These are phyloP conservation scores for Paraescarpia echinospica DNA, from an alignment of 1,140 invertebrate genomes.

Conservation along the genomic window DNA sequence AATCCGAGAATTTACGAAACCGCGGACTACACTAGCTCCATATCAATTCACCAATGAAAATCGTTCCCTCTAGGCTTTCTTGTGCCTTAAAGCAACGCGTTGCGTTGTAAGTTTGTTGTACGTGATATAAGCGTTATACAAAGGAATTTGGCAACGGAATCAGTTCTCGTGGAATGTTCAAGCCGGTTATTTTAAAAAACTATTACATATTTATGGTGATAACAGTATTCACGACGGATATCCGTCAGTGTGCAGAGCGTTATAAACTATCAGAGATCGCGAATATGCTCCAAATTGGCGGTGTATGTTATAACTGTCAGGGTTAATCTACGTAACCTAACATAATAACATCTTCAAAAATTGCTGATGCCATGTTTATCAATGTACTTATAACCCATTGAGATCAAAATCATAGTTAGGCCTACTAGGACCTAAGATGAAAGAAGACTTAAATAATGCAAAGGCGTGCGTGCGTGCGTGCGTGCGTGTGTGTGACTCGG, in stretches of 20 bases:
- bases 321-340: too few relatives aligned
- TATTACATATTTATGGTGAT: too few relatives aligned
- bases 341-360: too few relatives aligned
- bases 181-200: neutral
- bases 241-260: neutral
- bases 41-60: conserved; percentile 14
- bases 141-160: neutral
- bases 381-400: too few relatives aligned
- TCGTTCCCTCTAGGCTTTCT: neutral
- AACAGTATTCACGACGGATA: too few relatives aligned
- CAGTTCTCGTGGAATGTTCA: neutral
- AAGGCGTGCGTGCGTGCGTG: too few relatives aligned
- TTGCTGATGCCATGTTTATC: too few relatives aligned
- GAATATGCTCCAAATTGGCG: neutral
- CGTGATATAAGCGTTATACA: neutral
- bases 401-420: too few relatives aligned
- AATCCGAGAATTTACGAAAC: neutral
- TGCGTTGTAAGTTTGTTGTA: neutral
- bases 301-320: neutral
- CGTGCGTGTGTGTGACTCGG: too few relatives aligned
- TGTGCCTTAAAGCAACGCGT: neutral
- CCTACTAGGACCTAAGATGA: too few relatives aligned
- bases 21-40: conserved; percentile 36
- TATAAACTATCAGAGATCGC: neutral
- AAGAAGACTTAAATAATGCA: too few relatives aligned